These are phyloP conservation scores for Epizoanthus ramosus DNA, from an alignment of 92 coral and sea anemone species.

Conservation along the genomic window DNA sequence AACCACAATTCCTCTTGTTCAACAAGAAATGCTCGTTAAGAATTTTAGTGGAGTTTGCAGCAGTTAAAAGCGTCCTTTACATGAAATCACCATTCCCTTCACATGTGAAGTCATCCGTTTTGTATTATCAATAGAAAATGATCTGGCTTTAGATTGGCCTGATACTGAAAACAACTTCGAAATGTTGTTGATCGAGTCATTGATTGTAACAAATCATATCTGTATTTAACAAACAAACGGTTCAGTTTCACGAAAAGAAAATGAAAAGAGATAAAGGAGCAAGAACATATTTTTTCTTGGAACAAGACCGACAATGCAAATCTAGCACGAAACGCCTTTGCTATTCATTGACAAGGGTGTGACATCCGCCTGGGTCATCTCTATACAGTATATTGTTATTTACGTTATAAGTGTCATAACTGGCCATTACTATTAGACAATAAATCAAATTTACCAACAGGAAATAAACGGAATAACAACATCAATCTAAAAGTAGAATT, in stretches of 20 bases:
- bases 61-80: conserved; percentile 1
- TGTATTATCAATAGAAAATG: conserved; percentile 36
- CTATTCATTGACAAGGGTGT: no score
- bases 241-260: not conserved
- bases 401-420: no score
- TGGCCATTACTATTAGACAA: no score
- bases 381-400: no score
- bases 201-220: conserved; percentile 29
- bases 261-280: no score
- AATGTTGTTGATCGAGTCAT: not conserved
- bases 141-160: conserved; percentile 31
- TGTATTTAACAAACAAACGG: conserved; percentile 6
- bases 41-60: not conserved
- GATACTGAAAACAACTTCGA: conserved; percentile 21
- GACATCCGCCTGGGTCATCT: no score
- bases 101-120: conserved; percentile 34
- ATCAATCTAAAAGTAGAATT: no score
- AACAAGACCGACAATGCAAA: no score
- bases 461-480: no score
- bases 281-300: no score
- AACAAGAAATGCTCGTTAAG: not conserved
- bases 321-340: no score
- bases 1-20: not conserved
- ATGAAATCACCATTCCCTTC: conserved; percentile 3
- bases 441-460: no score